Conservation (phyloP, 2,113 vertebrate genomes). For the Craseonycteris thonglongyai region DNA sequence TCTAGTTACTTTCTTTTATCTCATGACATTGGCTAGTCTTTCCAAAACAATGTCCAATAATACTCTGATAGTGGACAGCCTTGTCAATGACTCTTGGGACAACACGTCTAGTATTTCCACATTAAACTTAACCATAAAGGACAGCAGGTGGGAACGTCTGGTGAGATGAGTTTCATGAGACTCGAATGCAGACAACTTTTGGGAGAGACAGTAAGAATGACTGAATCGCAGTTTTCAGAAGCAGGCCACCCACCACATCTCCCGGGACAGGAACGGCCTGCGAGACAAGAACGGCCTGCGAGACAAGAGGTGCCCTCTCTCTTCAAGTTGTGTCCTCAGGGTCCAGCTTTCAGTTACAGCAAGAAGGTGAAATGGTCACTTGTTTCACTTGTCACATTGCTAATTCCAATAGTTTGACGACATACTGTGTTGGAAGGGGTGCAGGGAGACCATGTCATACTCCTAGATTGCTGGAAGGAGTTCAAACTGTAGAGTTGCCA, state of each 20-base stretch:
- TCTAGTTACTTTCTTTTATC: neutral
- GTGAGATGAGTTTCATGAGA: neutral
- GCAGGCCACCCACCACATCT: neutral
- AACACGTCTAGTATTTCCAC: neutral
- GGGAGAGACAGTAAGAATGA: neutral
- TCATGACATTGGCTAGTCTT: neutral
- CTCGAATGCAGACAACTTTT: neutral
- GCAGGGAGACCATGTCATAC: neutral
- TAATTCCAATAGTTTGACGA: neutral
- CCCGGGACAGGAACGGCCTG: neutral
- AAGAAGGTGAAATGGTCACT: neutral
- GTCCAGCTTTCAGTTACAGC: neutral
- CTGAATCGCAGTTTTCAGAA: neutral
- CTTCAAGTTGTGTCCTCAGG: neutral
- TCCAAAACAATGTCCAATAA: neutral
- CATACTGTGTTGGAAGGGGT: neutral
- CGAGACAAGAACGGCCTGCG: neutral
- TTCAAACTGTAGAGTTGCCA: neutral
- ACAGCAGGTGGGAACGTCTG: neutral
- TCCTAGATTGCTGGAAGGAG: neutral
- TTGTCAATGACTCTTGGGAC: neutral
- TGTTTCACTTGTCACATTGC: neutral
- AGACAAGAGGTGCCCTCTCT: neutral
- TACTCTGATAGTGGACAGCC: neutral
- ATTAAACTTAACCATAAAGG: neutral